These are phyloP conservation scores for Cynodonichthys magdalenae DNA, from an alignment of 2,797 vertebrate genomes.

Conservation along the genomic window DNA sequence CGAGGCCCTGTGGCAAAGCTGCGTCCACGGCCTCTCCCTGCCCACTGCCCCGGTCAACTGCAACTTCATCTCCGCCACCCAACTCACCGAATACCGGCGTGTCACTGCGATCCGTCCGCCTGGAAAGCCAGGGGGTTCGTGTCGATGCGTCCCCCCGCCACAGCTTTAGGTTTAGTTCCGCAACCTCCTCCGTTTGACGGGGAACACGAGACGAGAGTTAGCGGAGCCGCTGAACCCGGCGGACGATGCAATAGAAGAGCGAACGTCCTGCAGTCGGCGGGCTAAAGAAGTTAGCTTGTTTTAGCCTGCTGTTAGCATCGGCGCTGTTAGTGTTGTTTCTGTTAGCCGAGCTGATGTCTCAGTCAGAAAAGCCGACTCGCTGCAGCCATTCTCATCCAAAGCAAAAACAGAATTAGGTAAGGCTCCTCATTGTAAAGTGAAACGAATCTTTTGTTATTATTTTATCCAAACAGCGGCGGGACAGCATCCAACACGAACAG, in stretches of 20 bases:
- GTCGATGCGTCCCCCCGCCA: conserved; percentile 72
- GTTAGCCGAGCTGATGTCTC: conserved; percentile 47
- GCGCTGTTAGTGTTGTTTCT: conserved; percentile 51
- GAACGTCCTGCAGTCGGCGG: conserved; percentile 42
- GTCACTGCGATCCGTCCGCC: conserved; percentile 73
- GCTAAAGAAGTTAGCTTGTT: conserved; percentile 48
- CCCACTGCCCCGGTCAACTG: conserved; percentile 30
- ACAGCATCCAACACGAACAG: conserved; percentile 53
- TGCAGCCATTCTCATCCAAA: background rate
- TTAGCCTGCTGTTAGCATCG: conserved; percentile 60
- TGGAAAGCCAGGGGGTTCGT: conserved; percentile 69
- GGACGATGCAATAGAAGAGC: conserved; percentile 27
- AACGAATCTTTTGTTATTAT: conserved; percentile 23
- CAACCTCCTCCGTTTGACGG: conserved; percentile 38
- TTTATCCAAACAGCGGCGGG: conserved; percentile 29
- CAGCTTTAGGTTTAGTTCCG: conserved; percentile 61
- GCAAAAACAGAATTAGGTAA: background rate
- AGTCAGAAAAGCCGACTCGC: conserved; percentile 12
- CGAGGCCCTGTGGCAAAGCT: conserved; percentile 45
- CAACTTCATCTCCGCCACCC: conserved; percentile 29
- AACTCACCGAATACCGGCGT: conserved; percentile 79
- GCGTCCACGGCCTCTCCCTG: conserved; percentile 68
- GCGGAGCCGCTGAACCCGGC: conserved; percentile 11
- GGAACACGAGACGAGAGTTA: conserved; percentile 18
- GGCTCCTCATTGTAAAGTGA: conserved; percentile 17